These are phyloP conservation scores for Microctonus hyperodae DNA, from an alignment of 2,888 invertebrate genomes.

Conservation along the genomic window DNA sequence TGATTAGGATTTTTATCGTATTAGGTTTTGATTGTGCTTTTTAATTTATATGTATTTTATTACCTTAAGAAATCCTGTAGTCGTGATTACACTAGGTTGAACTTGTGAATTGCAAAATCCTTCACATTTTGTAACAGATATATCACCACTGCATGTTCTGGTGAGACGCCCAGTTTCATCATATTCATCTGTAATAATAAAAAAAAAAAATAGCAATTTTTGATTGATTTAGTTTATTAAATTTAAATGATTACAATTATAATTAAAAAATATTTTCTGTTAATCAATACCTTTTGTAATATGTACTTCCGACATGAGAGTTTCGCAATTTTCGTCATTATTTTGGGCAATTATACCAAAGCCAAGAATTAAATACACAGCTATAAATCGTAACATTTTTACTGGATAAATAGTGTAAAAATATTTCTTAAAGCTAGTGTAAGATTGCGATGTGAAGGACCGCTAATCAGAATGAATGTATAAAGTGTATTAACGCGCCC, in stretches of 20 bases:
- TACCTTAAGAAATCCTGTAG: slow-evolving; percentile 90
- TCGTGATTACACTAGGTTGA: slow-evolving; percentile 87
- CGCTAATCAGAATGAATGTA: slow-evolving; percentile 46
- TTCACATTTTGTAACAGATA: slow-evolving; percentile 92
- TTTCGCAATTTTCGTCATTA: slow-evolving; percentile 82
- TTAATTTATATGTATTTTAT: not conserved
- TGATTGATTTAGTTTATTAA: no score
- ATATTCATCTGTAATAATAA: slow-evolving; percentile 76
- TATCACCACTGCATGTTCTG: slow-evolving; percentile 88
- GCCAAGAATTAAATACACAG: slow-evolving; percentile 21
- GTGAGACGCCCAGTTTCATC: slow-evolving; percentile 84
- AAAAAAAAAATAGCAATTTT: no score
- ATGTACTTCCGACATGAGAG: slow-evolving; percentile 85
- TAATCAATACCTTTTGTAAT: slow-evolving; percentile 76
- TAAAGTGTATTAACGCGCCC: slow-evolving; percentile 45
- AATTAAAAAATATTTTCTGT: not conserved
- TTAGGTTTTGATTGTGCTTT: not conserved
- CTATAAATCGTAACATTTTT: slow-evolving; percentile 22
- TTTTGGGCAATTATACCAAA: slow-evolving; percentile 39
- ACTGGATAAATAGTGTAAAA: not conserved
- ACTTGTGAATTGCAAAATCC: slow-evolving; percentile 92
- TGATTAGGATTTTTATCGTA: slow-evolving; percentile 18
- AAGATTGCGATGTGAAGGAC: not conserved
- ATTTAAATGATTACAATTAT: not conserved
- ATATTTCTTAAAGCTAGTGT: slow-evolving; percentile 15